phyloP scores from a whole-genome alignment of 2,888 invertebrate species.

The Watsonalla cultraria region DNA sequence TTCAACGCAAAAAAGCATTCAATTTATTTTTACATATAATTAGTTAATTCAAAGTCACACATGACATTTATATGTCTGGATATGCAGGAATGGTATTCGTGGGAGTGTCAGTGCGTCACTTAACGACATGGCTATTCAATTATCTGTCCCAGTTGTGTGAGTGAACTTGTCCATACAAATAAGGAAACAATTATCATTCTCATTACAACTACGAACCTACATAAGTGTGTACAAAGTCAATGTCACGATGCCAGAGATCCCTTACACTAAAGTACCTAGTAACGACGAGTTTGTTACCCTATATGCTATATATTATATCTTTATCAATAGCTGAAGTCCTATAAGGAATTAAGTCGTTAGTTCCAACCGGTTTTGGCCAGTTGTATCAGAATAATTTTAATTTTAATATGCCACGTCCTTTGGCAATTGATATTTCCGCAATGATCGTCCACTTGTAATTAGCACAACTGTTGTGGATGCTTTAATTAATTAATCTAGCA shows the following conservation, averaged over 20 bases:
- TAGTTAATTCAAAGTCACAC: background rate
- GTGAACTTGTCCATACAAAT: background rate
- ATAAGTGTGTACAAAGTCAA: constrained; percentile 1
- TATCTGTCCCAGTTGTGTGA: background rate
- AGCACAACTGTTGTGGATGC: constrained; percentile 9
- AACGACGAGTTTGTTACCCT: too few relatives aligned
- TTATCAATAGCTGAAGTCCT: background rate
- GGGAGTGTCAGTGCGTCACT: background rate
- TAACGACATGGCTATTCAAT: background rate
- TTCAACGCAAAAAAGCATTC: background rate
- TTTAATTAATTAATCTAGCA: background rate
- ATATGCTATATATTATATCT: background rate
- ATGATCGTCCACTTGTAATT: constrained; percentile 28
- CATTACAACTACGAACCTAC: background rate
- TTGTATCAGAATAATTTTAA: constrained; percentile 25
- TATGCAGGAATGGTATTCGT: background rate
- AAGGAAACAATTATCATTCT: constrained; percentile 1
- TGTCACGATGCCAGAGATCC: background rate
- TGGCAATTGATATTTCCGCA: constrained; percentile 49
- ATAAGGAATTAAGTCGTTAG: constrained; percentile 1
- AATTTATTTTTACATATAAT: background rate
- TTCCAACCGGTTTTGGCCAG: constrained; percentile 20
- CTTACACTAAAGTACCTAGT: background rate
- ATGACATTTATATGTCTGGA: background rate
- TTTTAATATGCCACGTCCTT: constrained; percentile 35